Evolutionary conservation across 2,113 vertebrate species (phyloP), one percentile per base, ranked within the genome.

Genomic region (Dunckerocampus dactyliophorus): DNA sequence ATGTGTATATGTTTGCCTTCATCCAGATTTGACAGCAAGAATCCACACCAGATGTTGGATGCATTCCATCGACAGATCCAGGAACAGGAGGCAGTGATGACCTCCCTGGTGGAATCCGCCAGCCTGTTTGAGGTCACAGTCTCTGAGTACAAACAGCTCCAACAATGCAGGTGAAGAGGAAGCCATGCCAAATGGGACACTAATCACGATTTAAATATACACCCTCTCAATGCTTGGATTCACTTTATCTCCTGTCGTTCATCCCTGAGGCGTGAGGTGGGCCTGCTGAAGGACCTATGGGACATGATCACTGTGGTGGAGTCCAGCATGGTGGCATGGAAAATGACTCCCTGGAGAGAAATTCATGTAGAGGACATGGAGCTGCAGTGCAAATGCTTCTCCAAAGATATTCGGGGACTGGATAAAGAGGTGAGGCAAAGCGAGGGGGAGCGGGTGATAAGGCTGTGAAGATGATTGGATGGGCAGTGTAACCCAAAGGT

Each of bases 341-440:
- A 91, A 77, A 89, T 69, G 17, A 96, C 94, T 11, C 87, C 17
- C 0, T 98, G 96, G 96, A 89, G 70, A 45, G 85, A 93, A 17
- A 93, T 98, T 59, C 83, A 93, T 0, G 92, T 98, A 75, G 96
- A 99, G 55, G 90, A 89, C 72, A 95, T 98, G 94, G 94, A 98
- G 1, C 48, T 89, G 58, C 92, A 97, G 71, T 95, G 95, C 77
- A 96, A 91, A 57, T 89, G 46, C n/a, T 94, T 98, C 74, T 86
- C 92, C 3, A 93, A 92, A 66, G 91, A 92, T 15, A 92, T 95
- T 11, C 83, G 93, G 1, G 82, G 62, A 8, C 72, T 98, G 21
- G 94, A 96, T 72, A 99, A 97, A 77, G 95, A 98, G 52, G 85
- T 93, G 73, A 91, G 90, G 31, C 55, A 71, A 10, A 0, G 92